Base-by-base conservation (phyloP, 2,888 invertebrate species). In the Parochlus steinenii region DNA sequence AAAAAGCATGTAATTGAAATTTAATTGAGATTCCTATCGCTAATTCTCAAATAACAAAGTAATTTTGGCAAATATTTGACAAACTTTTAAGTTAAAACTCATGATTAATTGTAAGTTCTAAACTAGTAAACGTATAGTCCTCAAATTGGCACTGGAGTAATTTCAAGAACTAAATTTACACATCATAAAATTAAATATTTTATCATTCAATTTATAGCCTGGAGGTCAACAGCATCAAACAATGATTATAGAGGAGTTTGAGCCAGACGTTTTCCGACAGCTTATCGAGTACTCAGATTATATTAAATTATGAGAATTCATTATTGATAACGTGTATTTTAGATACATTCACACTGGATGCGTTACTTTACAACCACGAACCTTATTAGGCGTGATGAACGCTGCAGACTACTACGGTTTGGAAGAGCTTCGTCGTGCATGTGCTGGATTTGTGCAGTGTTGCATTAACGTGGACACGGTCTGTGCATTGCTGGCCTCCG, bases 401-500 rank as follows among this genome's bases (percentile, higher is more conserved):
- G 76, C 76, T 2, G 76, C 76, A 14, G 77, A 77, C 56, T 75
- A 75, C 48, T 77, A 76, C 44, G 74, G 74, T 14, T 52, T 77
- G 43, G 76, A 76, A 42, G 75, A 76, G 48, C 53, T 77, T 29
- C 56, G 74, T 20, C 61, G 67, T 47, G 74, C 75, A 18, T 76
- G 76, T 44, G 65, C 70, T 11, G 74, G 74, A n/a, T 77, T 76
- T 47, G 73, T 76, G 3, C 73, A 74, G 46, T 71, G 72, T 47
- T 76, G 76, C 50, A 75, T 77, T 43, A 76, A 74, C 41, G 74
- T 76, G 8, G 75, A 76, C 47, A 76, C 76, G 1, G 77, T 76
- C 2, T 77, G 76, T 48, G 74, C 75, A 1, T 60, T 77, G n/a
- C 54, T 77, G 40, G 71, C 74, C 17, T 74, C 75, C 0, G 77